A percentile compares a stretch with the other conserved stretches of the same genome.
Evolutionary conservation across 1,140 invertebrate species (phyloP).

Genomic region (Hylaeus anthracinus): DNA sequence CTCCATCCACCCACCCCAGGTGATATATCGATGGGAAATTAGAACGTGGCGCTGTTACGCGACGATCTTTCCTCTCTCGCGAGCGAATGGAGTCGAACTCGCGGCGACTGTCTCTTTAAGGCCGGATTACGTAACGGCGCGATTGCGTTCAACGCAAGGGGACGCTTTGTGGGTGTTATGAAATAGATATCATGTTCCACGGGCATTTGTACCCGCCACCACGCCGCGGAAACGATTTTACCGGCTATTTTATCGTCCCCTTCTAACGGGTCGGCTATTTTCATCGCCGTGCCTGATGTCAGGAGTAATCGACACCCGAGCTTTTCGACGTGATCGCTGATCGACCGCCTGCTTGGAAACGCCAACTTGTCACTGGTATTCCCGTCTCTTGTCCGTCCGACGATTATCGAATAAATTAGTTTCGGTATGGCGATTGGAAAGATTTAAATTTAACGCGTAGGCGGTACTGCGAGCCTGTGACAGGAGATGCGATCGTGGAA

Average conservation of each 20-base stretch:
- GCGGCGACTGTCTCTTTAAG: slow-evolving; percentile 45
- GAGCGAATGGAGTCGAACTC: background rate
- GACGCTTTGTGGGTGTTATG: slow-evolving; percentile 79
- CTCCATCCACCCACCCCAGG: background rate
- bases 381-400: too few relatives aligned
- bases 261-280: slow-evolving; percentile 28
- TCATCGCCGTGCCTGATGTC: slow-evolving; percentile 8
- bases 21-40: slow-evolving; percentile 49
- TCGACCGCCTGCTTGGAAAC: background rate
- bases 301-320: slow-evolving; percentile 37
- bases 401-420: too few relatives aligned
- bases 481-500: too few relatives aligned
- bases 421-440: too few relatives aligned
- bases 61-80: slow-evolving; percentile 10
- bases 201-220: slow-evolving; percentile 67
- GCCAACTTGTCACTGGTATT: too few relatives aligned
- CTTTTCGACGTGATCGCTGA: slow-evolving; percentile 8
- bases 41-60: slow-evolving; percentile 34
- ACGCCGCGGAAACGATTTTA: slow-evolving; percentile 27
- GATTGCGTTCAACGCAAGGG: slow-evolving; percentile 76
- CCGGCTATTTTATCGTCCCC: slow-evolving; percentile 43
- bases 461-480: too few relatives aligned
- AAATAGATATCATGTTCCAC: slow-evolving; percentile 80
- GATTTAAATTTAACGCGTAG: too few relatives aligned
- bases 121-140: slow-evolving; percentile 67